Base-by-base conservation (phyloP, 1,140 invertebrate genomes). In the Ceratina calcarata region DNA sequence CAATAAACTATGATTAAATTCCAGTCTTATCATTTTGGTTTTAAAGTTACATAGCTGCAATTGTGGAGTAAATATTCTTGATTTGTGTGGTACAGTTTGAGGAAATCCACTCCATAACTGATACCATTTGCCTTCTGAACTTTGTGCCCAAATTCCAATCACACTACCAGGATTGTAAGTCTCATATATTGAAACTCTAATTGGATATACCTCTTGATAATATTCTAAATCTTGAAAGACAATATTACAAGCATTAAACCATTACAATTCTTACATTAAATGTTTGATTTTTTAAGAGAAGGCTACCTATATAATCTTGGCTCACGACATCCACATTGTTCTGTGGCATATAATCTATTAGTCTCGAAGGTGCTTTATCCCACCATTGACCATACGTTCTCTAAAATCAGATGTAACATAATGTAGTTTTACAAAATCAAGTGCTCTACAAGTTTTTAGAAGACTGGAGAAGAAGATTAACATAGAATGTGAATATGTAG, bases 361-460 rank as follows among this genome's bases (percentile, higher is more conserved):
- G 94, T 84, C 92, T 94, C 15, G 96, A 97, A 62, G 96, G 96
- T 6, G 95, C 96, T 86, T 95, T 93, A 57, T 96, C 94, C 97
- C 97, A 98, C 97, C 97, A 98, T 72, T 94, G 95, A 15, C 97
- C 97, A 93, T 98, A 98, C 7, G 97, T 97, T 93, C 97, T 95
- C 97, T 98, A 88, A 27, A 93, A 93, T 8, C 37, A 45, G 8
- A 45, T 45, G 37, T 45, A 45, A 10, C 37, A 45, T 45, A 45
- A 45, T 45, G 37, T 8, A 45, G 10, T 45, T 24, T 0, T 27
- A 53, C 2, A 53, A 68, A 24, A 53, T 6, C 13, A 67, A 51
- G 6, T 45, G 37, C 37, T 45, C 37, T 45, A 45, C 37, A 8
- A 45, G 10, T 10, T 45, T 45, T 45, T 45, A 10, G 7, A 45